Evolutionary conservation across 1,140 invertebrate species (phyloP).

Genomic region (Hylaeus volcanicus): DNA sequence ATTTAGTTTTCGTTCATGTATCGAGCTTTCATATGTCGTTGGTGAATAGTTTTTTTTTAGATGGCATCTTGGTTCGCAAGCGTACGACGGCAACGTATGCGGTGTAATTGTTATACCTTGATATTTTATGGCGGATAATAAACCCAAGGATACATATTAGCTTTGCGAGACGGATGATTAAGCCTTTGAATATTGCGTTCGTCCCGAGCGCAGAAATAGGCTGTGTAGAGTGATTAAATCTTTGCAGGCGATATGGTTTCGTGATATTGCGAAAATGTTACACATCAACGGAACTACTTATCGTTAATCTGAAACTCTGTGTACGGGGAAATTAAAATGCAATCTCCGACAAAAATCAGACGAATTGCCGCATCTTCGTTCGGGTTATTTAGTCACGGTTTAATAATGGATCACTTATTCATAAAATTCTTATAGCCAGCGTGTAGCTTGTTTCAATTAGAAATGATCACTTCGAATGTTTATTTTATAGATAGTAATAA

Average conservation of each 20-base stretch:
- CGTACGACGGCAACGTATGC: neutral
- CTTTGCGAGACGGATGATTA: slow-evolving; percentile 23
- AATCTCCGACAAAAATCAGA: neutral
- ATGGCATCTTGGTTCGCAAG: neutral
- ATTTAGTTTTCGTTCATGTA: neutral
- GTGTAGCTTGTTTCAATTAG: no score
- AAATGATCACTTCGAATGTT: no score
- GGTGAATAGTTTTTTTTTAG: neutral
- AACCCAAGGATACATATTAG: slow-evolving; percentile 30
- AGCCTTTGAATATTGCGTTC: slow-evolving; percentile 35
- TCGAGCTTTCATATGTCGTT: neutral
- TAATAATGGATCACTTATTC: no score
- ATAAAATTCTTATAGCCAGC: no score
- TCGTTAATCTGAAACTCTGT: neutral
- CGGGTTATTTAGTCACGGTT: neutral
- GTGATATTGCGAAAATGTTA: slow-evolving; percentile 9
- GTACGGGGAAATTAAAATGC: neutral
- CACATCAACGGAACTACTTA: neutral
- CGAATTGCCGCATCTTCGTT: neutral
- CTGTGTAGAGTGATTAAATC: slow-evolving; percentile 14
- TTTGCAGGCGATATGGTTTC: neutral
- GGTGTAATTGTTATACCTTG: slow-evolving; percentile 25
- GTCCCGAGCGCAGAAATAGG: neutral
- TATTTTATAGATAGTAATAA: no score
- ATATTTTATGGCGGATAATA: slow-evolving; percentile 25